Percentiles rank a stretch among this genome's conserved stretches.
These are phyloP conservation scores for Eclectus roratus DNA, from an alignment of 2,113 vertebrate genomes.

Conservation along the genomic window DNA sequence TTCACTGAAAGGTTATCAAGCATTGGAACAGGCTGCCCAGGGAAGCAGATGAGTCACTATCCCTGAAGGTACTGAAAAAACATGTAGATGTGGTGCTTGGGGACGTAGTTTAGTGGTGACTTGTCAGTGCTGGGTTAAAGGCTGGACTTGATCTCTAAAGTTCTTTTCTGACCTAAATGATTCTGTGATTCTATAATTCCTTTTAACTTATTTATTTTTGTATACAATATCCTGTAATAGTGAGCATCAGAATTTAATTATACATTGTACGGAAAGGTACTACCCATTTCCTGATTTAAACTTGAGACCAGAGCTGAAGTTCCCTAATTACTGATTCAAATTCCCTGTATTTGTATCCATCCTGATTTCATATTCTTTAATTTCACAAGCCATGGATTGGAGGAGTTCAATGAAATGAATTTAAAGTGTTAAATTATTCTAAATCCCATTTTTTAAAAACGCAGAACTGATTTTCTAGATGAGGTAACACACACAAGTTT, in stretches of 20 bases:
- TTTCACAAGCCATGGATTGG: background rate
- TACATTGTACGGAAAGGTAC: background rate
- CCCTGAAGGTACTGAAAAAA: background rate
- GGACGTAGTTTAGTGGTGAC: background rate
- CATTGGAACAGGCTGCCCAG: background rate
- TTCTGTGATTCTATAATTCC: background rate
- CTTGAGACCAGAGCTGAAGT: background rate
- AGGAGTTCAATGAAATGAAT: background rate
- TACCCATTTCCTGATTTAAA: background rate
- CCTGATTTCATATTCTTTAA: background rate
- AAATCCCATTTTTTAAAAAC: background rate
- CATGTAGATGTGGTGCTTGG: background rate
- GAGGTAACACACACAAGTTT: background rate
- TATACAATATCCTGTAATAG: background rate
- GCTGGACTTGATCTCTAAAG: background rate
- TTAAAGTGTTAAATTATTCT: background rate
- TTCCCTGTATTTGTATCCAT: background rate
- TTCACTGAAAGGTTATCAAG: background rate
- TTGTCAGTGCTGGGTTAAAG: background rate
- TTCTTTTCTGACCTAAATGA: background rate
- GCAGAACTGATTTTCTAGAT: background rate
- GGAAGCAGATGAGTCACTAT: background rate
- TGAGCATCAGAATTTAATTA: background rate
- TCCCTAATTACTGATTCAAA: background rate
- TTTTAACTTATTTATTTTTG: background rate